Percentiles rank a stretch among this genome's conserved stretches.
Conservation (phyloP, 2,888 invertebrate genomes). For the Melanotus villosus region DNA sequence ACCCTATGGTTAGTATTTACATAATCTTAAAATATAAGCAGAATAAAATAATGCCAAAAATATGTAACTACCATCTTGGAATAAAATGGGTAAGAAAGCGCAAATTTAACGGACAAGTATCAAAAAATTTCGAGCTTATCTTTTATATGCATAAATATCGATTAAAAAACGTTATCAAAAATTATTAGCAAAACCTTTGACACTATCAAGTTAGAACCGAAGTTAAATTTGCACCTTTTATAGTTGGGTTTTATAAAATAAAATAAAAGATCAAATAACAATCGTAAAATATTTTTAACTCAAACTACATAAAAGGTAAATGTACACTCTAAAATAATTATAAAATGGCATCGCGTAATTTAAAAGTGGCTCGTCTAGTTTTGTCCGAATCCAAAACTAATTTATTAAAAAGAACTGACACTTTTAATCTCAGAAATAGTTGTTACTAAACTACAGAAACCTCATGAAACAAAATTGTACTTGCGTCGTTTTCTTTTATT, state of each 20-base stretch:
- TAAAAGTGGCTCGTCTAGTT: conserved; percentile 12
- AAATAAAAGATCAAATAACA: conserved; percentile 45
- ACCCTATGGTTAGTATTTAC: conserved; percentile 66
- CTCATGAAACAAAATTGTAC: conserved; percentile 7
- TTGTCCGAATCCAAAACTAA: conserved; percentile 26
- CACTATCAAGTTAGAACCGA: neutral
- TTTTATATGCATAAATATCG: neutral
- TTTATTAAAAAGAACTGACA: conserved; percentile 20
- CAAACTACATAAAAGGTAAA: conserved; percentile 31
- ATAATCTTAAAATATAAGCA: conserved; percentile 62
- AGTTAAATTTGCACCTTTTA: conserved; percentile 34
- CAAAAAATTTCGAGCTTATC: neutral
- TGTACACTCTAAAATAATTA: conserved; percentile 40
- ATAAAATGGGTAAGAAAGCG: conserved; percentile 40
- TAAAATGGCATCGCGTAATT: conserved; percentile 41
- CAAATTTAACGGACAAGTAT: conserved; percentile 36
- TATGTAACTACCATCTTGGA: conserved; percentile 46
- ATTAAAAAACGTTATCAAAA: neutral
- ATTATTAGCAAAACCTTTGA: neutral
- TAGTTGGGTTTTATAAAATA: conserved; percentile 30
- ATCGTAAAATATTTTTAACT: conserved; percentile 42
- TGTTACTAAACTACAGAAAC: neutral
- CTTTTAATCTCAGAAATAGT: neutral
- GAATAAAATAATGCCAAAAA: conserved; percentile 60
- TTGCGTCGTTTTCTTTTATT: conserved; percentile 9